Percentiles rank a stretch among this genome's conserved stretches.
Conservation (phyloP, 2,113 vertebrate genomes). For the Stigmatopora argus region DNA sequence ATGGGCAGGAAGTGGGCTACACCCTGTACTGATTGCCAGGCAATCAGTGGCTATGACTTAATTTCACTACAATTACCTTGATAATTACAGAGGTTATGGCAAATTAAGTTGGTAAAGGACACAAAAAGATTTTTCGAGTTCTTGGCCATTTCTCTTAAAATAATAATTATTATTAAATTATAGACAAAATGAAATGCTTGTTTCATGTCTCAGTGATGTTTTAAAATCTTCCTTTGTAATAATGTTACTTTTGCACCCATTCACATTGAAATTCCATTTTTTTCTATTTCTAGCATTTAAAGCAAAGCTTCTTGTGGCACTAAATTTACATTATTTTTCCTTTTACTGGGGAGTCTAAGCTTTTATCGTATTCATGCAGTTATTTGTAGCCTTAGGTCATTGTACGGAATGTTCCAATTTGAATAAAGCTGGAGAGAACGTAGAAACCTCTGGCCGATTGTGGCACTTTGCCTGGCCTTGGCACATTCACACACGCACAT, state of each 20-base stretch:
- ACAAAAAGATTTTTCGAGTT: neutral
- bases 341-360: neutral
- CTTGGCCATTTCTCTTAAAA: neutral
- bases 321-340: neutral
- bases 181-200: neutral
- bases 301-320: neutral
- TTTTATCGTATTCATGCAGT: neutral
- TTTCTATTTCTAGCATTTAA: neutral
- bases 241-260: neutral
- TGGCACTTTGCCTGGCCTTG: neutral
- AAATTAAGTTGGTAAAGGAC: neutral
- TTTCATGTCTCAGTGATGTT: neutral
- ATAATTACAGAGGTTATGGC: neutral
- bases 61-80: too few species aligned
- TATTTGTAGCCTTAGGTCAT: neutral
- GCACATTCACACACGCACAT: slow-evolving; percentile 26
- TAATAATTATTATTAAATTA: neutral
- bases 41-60: too few species aligned
- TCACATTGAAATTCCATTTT: neutral
- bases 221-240: neutral
- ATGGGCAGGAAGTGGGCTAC: too few species aligned
- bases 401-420: neutral
- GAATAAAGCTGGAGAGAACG: neutral
- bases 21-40: too few species aligned
- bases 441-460: neutral